phyloP scores from a whole-genome alignment of 2,113 vertebrate species.

The Promerops cafer region DNA sequence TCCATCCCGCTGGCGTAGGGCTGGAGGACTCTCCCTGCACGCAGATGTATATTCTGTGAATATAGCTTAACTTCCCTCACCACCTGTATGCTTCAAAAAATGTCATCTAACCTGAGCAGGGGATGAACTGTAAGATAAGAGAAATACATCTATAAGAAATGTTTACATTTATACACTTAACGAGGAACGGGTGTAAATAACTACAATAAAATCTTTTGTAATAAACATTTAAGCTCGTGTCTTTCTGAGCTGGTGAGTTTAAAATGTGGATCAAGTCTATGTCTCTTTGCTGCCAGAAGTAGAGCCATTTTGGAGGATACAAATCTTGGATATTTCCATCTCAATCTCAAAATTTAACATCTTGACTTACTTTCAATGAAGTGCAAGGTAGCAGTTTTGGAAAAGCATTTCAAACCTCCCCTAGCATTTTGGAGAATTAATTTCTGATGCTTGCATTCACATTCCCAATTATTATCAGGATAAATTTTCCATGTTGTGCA shows the following conservation, averaged over 20 bases:
- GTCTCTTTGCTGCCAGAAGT: background rate
- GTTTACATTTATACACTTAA: constrained; percentile 81
- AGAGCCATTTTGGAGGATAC: background rate
- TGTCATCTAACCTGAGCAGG: constrained; percentile 61
- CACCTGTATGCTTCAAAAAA: constrained; percentile 67
- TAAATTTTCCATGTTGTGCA: background rate
- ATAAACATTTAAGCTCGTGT: background rate
- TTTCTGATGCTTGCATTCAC: background rate
- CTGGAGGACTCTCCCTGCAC: constrained; percentile 39
- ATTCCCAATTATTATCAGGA: background rate
- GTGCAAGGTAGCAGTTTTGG: background rate
- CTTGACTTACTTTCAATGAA: rapidly evolving
- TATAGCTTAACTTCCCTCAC: constrained; percentile 73
- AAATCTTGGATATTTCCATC: background rate
- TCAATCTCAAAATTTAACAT: background rate
- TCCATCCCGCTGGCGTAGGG: constrained; percentile 89
- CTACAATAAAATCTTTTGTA: constrained; percentile 74
- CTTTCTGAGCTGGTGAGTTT: background rate
- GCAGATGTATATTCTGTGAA: constrained; percentile 82
- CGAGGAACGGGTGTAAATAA: constrained; percentile 70
- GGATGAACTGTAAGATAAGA: constrained; percentile 66
- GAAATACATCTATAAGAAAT: constrained; percentile 60
- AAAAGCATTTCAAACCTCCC: background rate
- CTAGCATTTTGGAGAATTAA: background rate
- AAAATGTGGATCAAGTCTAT: background rate